Conservation (phyloP, 2,888 invertebrate species). For the Liopterus haemorrhoidalis region DNA sequence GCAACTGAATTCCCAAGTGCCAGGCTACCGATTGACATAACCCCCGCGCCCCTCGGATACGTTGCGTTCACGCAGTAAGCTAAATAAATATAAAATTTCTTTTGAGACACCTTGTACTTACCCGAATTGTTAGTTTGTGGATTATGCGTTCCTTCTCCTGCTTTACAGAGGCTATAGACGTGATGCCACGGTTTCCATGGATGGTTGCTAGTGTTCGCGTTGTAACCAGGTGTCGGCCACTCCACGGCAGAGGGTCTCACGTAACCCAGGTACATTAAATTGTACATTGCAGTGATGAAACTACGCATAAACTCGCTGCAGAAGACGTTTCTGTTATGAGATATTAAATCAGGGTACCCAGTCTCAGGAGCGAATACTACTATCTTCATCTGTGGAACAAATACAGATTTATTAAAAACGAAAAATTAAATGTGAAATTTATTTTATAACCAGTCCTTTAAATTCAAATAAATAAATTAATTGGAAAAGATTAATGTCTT, state of each 20-base stretch:
- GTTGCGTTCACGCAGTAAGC: conserved; percentile 6
- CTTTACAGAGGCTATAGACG: conserved; percentile 45
- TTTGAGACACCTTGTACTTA: too few relatives aligned
- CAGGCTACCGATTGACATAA: too few relatives aligned
- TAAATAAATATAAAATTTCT: too few relatives aligned
- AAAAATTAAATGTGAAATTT: too few relatives aligned
- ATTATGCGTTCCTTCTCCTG: conserved; percentile 42
- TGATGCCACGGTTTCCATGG: conserved; percentile 48
- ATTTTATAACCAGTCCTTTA: too few relatives aligned
- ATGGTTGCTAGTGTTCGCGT: conserved; percentile 37
- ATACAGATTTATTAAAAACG: too few relatives aligned
- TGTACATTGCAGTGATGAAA: conserved; percentile 43
- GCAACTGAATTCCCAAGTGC: too few relatives aligned
- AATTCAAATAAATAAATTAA: too few relatives aligned
- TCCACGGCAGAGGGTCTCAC: conserved; percentile 40
- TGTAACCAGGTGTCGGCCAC: conserved; percentile 36
- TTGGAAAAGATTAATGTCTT: too few relatives aligned
- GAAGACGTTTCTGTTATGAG: conserved; percentile 42
- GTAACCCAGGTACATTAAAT: conserved; percentile 43
- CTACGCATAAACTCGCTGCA: conserved; percentile 43
- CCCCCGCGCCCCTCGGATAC: too few relatives aligned
- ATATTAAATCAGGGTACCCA: conserved; percentile 40
- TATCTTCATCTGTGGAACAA: conserved; percentile 28
- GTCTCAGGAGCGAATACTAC: conserved; percentile 33
- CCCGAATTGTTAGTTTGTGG: conserved; percentile 43